Conservation (phyloP, 2,113 vertebrate species). For the Dicaeum eximium region DNA sequence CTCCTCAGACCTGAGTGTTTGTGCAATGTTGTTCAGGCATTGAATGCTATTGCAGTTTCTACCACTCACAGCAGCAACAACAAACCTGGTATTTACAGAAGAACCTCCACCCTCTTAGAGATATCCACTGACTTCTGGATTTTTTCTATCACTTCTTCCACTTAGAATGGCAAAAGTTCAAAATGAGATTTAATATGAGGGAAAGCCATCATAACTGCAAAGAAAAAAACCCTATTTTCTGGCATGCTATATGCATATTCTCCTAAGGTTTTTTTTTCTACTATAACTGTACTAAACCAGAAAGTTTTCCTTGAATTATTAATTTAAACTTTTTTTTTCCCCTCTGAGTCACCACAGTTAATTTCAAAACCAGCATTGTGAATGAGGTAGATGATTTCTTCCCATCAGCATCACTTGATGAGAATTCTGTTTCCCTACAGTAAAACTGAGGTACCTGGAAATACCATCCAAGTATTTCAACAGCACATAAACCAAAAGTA, state of each 20-base stretch:
- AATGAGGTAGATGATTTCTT: constrained; percentile 8
- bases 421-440: background rate
- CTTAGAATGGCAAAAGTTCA: background rate
- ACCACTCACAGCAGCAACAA: background rate
- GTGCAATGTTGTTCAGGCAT: background rate
- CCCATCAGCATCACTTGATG: background rate
- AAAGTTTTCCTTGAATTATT: background rate
- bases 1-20: background rate
- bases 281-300: background rate
- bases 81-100: background rate
- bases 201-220: background rate
- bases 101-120: background rate
- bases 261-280: background rate
- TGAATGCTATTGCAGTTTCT: background rate
- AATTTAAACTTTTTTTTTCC: background rate
- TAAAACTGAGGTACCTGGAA: background rate
- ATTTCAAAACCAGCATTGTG: constrained; percentile 30
- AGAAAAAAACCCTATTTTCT: background rate
- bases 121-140: background rate
- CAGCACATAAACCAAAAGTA: background rate
- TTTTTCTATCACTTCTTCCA: background rate
- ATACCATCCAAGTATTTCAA: background rate
- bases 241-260: background rate
- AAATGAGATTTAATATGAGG: background rate
- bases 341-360: background rate